Evolutionary conservation across 2,888 invertebrate genomes (phyloP).

Genomic region (Parasteatoda lunata): DNA sequence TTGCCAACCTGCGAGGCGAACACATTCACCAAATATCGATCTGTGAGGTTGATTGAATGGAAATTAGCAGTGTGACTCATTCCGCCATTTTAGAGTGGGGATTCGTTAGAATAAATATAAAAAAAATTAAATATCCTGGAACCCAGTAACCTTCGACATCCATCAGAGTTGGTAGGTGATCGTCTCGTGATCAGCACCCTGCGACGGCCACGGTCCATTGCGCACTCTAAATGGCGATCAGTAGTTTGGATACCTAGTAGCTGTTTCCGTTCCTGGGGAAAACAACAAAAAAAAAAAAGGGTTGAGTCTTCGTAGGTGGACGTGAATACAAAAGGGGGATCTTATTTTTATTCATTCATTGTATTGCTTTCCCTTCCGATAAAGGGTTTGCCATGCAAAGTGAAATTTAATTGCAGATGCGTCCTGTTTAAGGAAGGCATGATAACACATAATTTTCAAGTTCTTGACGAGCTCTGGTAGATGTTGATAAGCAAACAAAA

Average conservation of each 20-base stretch:
- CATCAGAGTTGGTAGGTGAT: slow-evolving; percentile 1
- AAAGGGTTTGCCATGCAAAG: slow-evolving; percentile 33
- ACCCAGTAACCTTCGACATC: slow-evolving; percentile 66
- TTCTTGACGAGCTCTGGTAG: too few relatives aligned
- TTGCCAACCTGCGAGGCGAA: background rate
- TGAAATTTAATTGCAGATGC: slow-evolving; percentile 39
- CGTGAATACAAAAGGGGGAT: slow-evolving; percentile 17
- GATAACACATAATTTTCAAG: background rate
- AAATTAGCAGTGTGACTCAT: slow-evolving; percentile 20
- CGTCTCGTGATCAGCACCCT: slow-evolving; percentile 58
- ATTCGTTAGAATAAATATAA: background rate
- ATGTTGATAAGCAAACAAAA: too few relatives aligned
- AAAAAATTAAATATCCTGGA: slow-evolving; percentile 8
- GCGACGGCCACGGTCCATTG: slow-evolving; percentile 64
- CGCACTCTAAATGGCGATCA: slow-evolving; percentile 52
- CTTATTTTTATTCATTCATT: slow-evolving; percentile 21
- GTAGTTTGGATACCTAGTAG: slow-evolving; percentile 58
- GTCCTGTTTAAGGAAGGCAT: background rate
- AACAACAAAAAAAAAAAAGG: slow-evolving; percentile 35
- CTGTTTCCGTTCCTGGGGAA: slow-evolving; percentile 49
- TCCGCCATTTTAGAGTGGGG: background rate
- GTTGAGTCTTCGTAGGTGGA: slow-evolving; percentile 4
- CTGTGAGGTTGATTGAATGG: background rate
- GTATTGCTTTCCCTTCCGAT: slow-evolving; percentile 9
- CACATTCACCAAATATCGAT: background rate